Conservation (phyloP, 2,888 invertebrate species). For the Mystacides longicornis region DNA sequence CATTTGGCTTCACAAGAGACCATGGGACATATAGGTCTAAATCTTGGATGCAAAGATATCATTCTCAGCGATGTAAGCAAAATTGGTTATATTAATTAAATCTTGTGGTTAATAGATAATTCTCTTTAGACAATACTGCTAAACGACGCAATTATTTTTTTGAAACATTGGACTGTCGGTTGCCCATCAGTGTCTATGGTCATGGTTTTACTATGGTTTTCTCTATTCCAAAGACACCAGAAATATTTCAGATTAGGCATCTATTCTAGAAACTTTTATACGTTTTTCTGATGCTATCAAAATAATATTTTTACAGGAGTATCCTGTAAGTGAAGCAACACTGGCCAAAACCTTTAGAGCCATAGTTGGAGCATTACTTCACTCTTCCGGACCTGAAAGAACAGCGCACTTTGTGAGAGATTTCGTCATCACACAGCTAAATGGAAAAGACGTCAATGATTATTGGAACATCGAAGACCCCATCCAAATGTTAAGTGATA, state of each 20-base stretch:
- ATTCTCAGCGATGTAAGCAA: slow-evolving; percentile 66
- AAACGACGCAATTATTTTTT: too few relatives aligned
- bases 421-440: slow-evolving; percentile 75
- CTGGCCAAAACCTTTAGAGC: slow-evolving; percentile 73
- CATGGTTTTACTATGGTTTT: too few relatives aligned
- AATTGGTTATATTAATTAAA: too few relatives aligned
- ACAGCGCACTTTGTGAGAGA: slow-evolving; percentile 78
- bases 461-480: slow-evolving; percentile 79
- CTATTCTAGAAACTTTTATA: too few relatives aligned
- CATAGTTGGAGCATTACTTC: slow-evolving; percentile 66
- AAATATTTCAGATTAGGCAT: too few relatives aligned
- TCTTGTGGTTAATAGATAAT: too few relatives aligned
- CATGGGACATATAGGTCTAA: slow-evolving; percentile 62
- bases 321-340: slow-evolving; percentile 57
- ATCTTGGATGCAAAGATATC: slow-evolving; percentile 78
- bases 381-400: slow-evolving; percentile 56
- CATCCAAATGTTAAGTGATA: slow-evolving; percentile 56
- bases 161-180: too few relatives aligned
- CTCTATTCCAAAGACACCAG: too few relatives aligned
- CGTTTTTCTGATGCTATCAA: too few relatives aligned
- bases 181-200: too few relatives aligned
- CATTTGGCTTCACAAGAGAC: slow-evolving; percentile 58
- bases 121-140: too few relatives aligned
- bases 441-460: slow-evolving; percentile 78
- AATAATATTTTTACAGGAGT: slow-evolving; percentile 61